phyloP scores from a whole-genome alignment of 2,113 vertebrate genomes.

The Malurus alboscapulatus region DNA sequence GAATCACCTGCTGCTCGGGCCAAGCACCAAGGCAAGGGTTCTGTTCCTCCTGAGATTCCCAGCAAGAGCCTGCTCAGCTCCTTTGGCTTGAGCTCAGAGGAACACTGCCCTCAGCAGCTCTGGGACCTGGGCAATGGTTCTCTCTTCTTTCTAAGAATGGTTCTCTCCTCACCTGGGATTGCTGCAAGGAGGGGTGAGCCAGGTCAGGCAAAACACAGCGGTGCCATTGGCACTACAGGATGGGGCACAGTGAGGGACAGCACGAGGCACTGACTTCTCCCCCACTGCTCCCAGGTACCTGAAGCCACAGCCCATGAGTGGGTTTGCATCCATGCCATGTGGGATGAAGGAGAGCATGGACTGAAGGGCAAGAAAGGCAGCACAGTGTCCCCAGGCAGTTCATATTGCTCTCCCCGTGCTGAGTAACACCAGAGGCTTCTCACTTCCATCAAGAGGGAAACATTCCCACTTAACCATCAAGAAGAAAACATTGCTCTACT shows the following conservation, averaged over 20 bases:
- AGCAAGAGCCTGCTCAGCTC: not conserved
- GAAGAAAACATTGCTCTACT: not conserved
- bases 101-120: not conserved
- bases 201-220: not conserved
- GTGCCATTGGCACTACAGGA: not conserved
- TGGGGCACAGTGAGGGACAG: not conserved
- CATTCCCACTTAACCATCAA: not conserved
- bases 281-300: not conserved
- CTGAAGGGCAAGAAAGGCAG: not conserved
- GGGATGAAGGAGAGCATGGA: not conserved
- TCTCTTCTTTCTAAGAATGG: not conserved
- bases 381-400: not conserved
- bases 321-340: not conserved
- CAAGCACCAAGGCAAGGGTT: fast-evolving
- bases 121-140: no score
- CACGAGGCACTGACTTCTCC: not conserved
- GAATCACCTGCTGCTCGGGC: not conserved
- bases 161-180: not conserved
- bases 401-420: not conserved
- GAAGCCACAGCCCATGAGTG: not conserved
- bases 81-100: fast-evolving
- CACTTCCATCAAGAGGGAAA: not conserved
- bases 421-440: not conserved
- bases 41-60: not conserved
- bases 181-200: not conserved